These are phyloP conservation scores for Pinctada fucata DNA, from an alignment of 2,888 invertebrate genomes.

Conservation along the genomic window DNA sequence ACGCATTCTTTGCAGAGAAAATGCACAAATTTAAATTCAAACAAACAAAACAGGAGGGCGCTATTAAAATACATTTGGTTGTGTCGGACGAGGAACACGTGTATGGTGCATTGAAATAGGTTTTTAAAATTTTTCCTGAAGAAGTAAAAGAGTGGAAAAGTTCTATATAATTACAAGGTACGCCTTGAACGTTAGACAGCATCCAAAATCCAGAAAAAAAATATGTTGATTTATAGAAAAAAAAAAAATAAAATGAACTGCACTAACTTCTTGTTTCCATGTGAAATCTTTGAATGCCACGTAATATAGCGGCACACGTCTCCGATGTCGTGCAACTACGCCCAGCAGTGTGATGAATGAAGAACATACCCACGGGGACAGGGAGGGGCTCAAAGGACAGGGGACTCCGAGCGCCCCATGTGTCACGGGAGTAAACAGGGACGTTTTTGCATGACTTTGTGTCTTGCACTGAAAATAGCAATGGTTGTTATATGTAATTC, in stretches of 20 bases:
- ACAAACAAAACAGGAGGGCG: no score
- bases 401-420: constrained; percentile 37
- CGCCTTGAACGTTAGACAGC: no score
- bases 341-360: constrained; percentile 76
- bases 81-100: no score
- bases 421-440: constrained; percentile 21
- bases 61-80: no score
- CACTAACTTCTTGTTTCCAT: constrained; percentile 40
- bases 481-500: not conserved
- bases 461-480: constrained; percentile 11
- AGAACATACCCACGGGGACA: constrained; percentile 50
- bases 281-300: constrained; percentile 43
- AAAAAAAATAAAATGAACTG: not conserved
- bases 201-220: not conserved
- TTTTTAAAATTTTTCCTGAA: no score
- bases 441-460: not conserved
- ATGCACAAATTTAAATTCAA: no score
- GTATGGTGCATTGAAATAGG: no score
- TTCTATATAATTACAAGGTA: no score
- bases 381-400: not conserved
- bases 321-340: constrained; percentile 60
- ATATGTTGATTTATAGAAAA: not conserved
- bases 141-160: no score
- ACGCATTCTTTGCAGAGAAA: no score
- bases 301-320: constrained; percentile 24